Conservation (phyloP, 2,113 vertebrate genomes). For the Vulpes ferrilata region DNA sequence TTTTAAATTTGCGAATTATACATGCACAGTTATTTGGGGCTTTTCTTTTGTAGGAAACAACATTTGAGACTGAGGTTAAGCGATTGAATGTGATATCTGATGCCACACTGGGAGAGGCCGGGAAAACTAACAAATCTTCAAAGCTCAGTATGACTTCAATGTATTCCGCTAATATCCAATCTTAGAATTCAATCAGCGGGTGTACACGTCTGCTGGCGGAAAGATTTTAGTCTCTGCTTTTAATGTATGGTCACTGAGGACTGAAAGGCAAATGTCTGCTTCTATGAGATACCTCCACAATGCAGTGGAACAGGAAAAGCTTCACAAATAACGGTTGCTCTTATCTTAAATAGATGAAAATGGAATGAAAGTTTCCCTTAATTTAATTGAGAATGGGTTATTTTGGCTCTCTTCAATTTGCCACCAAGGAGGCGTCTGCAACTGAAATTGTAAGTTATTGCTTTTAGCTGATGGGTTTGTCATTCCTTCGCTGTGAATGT, state of each 20-base stretch:
- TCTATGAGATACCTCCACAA: neutral
- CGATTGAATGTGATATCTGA: neutral
- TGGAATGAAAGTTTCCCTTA: neutral
- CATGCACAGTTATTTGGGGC: neutral
- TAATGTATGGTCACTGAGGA: neutral
- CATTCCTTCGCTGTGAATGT: neutral
- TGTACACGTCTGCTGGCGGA: neutral
- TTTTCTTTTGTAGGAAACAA: neutral
- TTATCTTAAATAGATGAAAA: neutral
- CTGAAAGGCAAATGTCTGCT: neutral
- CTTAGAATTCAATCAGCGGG: neutral
- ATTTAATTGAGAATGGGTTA: neutral
- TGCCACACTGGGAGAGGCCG: neutral
- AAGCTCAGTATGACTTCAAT: neutral
- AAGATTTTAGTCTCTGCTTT: slow-evolving; percentile 19
- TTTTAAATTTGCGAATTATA: neutral
- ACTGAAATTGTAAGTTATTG: neutral
- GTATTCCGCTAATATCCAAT: neutral
- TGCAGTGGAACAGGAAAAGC: neutral
- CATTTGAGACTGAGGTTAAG: neutral
- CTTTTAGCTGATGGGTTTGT: neutral
- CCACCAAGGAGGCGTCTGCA: neutral
- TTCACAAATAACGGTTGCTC: neutral
- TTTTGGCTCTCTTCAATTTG: neutral
- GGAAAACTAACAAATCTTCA: neutral